These are phyloP conservation scores for Echinometra lucunter DNA, from an alignment of 53 echinoderm and acorn worm genomes.

Conservation along the genomic window DNA sequence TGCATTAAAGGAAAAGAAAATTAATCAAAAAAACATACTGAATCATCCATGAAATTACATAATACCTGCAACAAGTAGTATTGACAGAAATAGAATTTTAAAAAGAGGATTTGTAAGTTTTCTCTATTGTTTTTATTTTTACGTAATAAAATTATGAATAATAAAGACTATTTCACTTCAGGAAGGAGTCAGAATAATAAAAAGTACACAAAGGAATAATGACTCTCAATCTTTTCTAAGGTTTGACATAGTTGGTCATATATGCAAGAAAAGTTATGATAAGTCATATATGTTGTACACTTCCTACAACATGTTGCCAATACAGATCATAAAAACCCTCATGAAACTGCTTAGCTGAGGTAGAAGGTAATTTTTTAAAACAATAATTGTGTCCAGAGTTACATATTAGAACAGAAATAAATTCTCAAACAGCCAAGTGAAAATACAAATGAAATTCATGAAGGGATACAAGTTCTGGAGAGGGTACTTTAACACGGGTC, in stretches of 20 bases:
- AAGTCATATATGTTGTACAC: no score
- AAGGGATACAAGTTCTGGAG: background rate
- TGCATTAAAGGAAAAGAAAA: background rate
- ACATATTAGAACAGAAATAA: background rate
- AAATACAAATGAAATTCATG: background rate
- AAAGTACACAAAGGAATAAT: no score
- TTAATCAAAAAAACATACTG: background rate
- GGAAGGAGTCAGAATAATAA: background rate
- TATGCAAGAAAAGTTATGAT: no score
- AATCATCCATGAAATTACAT: background rate
- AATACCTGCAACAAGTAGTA: background rate
- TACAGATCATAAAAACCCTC: no score
- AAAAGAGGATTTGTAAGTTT: background rate
- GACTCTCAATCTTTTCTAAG: no score
- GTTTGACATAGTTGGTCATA: no score
- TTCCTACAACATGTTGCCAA: no score
- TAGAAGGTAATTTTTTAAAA: no score
- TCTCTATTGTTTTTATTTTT: background rate
- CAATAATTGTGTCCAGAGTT: background rate
- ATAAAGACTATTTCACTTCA: background rate
- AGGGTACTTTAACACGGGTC: slow-evolving; percentile 36
- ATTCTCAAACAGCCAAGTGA: background rate
- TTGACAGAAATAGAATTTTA: background rate
- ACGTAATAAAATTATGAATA: background rate
- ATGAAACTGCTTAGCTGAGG: no score